Percentiles rank a stretch among this genome's conserved stretches.
phyloP scores from a whole-genome alignment of 2,888 invertebrate genomes.

The Aproaerema taeniolella region DNA sequence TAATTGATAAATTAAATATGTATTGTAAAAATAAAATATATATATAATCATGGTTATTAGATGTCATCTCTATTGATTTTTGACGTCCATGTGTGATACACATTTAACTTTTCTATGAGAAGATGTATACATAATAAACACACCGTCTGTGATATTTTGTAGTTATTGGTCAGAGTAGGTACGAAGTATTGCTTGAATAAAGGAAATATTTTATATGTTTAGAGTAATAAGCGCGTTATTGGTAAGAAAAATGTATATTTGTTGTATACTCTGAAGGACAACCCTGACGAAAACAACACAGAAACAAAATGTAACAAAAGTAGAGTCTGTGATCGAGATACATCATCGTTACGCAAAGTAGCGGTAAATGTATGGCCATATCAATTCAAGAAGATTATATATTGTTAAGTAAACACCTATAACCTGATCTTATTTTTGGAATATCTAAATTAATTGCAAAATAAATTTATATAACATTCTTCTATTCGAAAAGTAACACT shows the following conservation, averaged over 20 bases:
- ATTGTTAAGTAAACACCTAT: slow-evolving; percentile 47
- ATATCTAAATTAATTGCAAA: slow-evolving; percentile 39
- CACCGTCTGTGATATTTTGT: slow-evolving; percentile 78
- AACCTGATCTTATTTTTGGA: slow-evolving; percentile 30
- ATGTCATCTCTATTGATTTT: slow-evolving; percentile 71
- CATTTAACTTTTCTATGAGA: slow-evolving; percentile 76
- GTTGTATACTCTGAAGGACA: slow-evolving; percentile 58
- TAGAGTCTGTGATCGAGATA: slow-evolving; percentile 73
- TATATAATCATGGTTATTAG: slow-evolving; percentile 64
- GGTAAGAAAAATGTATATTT: slow-evolving; percentile 65
- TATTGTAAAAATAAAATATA: slow-evolving; percentile 53
- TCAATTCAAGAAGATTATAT: slow-evolving; percentile 66
- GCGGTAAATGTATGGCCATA: slow-evolving; percentile 70
- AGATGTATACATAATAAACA: slow-evolving; percentile 77
- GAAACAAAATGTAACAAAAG: slow-evolving; percentile 49
- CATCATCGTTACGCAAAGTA: slow-evolving; percentile 60
- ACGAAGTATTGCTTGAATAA: slow-evolving; percentile 74
- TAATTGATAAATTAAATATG: slow-evolving; percentile 35
- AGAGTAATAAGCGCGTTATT: slow-evolving; percentile 67
- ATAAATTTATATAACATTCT: slow-evolving; percentile 36
- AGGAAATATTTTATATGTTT: slow-evolving; percentile 66
- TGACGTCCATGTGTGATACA: slow-evolving; percentile 76
- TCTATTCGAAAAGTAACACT: slow-evolving; percentile 10
- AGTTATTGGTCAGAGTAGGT: slow-evolving; percentile 73
- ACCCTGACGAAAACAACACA: slow-evolving; percentile 42